phyloP scores from a whole-genome alignment of 2,888 invertebrate genomes.

The Hydraecia micacea region DNA sequence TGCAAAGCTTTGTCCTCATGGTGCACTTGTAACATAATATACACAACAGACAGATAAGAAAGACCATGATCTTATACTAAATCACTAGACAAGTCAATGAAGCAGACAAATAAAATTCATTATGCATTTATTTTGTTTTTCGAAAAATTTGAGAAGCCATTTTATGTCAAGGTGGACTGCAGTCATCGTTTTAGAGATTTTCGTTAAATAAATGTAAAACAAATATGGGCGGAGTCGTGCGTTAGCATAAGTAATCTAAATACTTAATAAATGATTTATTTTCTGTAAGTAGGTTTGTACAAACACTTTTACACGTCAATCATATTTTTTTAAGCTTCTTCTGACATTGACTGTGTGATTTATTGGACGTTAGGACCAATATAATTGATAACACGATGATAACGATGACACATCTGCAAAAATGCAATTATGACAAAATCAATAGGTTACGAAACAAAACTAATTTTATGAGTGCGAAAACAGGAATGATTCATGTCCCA shows the following conservation, averaged over 20 bases:
- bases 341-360: neutral
- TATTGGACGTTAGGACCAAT: neutral
- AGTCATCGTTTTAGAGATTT: conserved; percentile 14
- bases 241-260: conserved; percentile 11
- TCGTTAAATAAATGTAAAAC: neutral
- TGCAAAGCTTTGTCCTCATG: neutral
- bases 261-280: too few relatives aligned
- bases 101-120: conserved; percentile 7
- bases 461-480: neutral
- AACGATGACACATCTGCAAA: conserved; percentile 22
- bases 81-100: neutral
- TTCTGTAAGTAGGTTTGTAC: too few relatives aligned
- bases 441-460: conserved; percentile 18
- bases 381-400: too few relatives aligned
- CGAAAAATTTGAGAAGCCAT: neutral
- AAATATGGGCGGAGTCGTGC: neutral
- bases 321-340: too few relatives aligned
- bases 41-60: neutral
- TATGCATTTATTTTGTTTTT: neutral
- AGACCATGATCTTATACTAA: conserved; percentile 17
- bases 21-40: neutral
- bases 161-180: conserved; percentile 55
- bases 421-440: conserved; percentile 9
- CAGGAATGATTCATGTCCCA: conserved; percentile 27
- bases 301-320: too few relatives aligned